Percentiles rank a stretch among this genome's conserved stretches.
Evolutionary conservation across 1,140 invertebrate species (phyloP).

Genomic region (Drosophila orosa): DNA sequence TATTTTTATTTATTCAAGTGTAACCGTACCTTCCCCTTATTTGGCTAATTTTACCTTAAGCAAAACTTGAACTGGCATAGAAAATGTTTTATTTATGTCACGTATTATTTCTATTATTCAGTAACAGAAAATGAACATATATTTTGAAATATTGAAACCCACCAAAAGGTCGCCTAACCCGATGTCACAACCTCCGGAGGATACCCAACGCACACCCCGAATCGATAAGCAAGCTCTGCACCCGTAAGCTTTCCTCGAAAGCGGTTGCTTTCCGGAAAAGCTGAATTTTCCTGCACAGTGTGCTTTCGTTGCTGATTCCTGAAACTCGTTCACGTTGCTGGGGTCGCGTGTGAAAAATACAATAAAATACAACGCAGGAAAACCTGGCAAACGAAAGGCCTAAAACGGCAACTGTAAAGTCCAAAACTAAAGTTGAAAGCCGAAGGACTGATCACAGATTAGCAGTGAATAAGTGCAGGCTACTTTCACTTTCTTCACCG

Average conservation of each 20-base stretch:
- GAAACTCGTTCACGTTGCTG: slow-evolving; percentile 76
- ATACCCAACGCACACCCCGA: slow-evolving; percentile 10
- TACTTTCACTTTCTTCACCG: slow-evolving; percentile 62
- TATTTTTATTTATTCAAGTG: no score
- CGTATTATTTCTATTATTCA: background rate
- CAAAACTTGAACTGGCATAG: no score
- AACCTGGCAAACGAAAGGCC: slow-evolving; percentile 13
- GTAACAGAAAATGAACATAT: background rate
- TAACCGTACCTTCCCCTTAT: no score
- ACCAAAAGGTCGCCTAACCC: slow-evolving; percentile 13
- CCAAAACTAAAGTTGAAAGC: background rate
- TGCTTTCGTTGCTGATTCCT: slow-evolving; percentile 78
- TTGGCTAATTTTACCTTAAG: no score
- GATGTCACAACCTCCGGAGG: slow-evolving; percentile 34
- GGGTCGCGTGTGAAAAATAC: slow-evolving; percentile 63
- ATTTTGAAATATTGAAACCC: background rate
- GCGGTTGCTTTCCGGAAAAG: slow-evolving; percentile 65
- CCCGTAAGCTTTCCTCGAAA: slow-evolving; percentile 26
- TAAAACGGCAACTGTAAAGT: slow-evolving; percentile 23
- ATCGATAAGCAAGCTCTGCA: slow-evolving; percentile 50
- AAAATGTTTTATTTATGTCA: no score
- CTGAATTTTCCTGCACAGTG: slow-evolving; percentile 72
- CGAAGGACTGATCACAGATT: background rate
- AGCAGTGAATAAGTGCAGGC: background rate
- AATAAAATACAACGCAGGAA: slow-evolving; percentile 51